Evolutionary conservation across 2,113 vertebrate genomes (phyloP), one percentile per base, ranked within the genome.

Genomic region (Notiomystis cincta): DNA sequence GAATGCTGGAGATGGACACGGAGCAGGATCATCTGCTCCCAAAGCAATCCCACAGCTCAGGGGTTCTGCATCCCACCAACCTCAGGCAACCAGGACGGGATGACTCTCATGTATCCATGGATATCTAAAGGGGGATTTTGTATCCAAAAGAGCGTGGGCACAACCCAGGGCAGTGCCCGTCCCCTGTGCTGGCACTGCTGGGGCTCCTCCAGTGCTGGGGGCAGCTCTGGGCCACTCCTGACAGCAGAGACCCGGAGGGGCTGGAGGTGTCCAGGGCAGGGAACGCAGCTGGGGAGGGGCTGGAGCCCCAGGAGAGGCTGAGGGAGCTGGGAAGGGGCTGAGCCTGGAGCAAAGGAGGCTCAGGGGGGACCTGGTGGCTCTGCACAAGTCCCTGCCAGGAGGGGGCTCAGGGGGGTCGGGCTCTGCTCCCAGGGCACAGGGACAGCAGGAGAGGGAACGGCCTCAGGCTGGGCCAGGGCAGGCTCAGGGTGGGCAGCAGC

Each of bases 1-100:
- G 31, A 50, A 11, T 0, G 5, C 6, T 25, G 2, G 51, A 66
- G 61, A 31, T 57, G 82, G 60, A 31, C 71, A 50, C 1, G 0
- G 51, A 57, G 51, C 13, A 17, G 82, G 44, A 57, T 35, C 16
- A 1, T 31, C 35, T 30, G 15, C 4, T 65, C 13, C 35, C 70
- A 35, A 10, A 85, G 24, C 35, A 64, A 23, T 40, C 15, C 51
- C 16, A 11, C 3, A 24, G 19, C 24, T 75, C 50, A 10, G 30
- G 8, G 10, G 50, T 38, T 48, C 60, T 57, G 6, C 12, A 21
- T 25, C 20, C 31, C 42, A 76, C 5, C 42, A 16, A 1, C 24
- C 15, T 48, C 15, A 8, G 35, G 13, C 9, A 38, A 19, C 0
- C 6, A 54, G 28, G 40, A 18, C 38, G n/a, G 57, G 38, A 62